Evolutionary conservation across 2,113 vertebrate species (phyloP), one percentile per base, ranked within the genome.

Genomic region (Platysternon megacephalum): DNA sequence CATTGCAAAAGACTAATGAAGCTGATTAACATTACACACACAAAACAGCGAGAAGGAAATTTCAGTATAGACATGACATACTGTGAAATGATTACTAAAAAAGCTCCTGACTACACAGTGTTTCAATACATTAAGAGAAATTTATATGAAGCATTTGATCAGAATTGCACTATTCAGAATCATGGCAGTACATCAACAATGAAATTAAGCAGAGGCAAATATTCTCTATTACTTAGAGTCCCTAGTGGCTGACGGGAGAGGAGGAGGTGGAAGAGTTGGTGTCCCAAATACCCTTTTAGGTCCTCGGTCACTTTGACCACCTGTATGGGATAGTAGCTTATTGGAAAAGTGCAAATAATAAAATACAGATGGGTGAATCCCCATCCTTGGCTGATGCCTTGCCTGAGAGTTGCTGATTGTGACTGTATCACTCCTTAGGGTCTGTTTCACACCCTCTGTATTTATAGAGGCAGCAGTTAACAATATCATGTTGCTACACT

Each of bases 121-220:
- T 44, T 91, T 91, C 94, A 89, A 81, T 58, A n/a, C 81, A 79
- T 93, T 95, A 81, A 82, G 92, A 80, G 48, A 84, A 79, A 87
- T 96, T 94, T 96, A 17, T 78, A 2, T 52, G 79, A 68, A 19
- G 53, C 90, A 79, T 39, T 93, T 95, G 74, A 92, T 44, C 17
- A 90, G 87, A 94, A 91, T 22, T 93, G 58, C 91, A 85, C 68
- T 88, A 49, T 46, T 32, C 74, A 87, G 91, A 91, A 93, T 49
- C 6, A 2, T 2, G 1, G 6, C 26, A 93, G 29, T 53, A 8
- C 84, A 81, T 82, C 87, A 92, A 80, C 52, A 95, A 90, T 79
- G 4, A 93, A 96, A 90, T 48, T 21, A 90, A 91, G 19, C 3
- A 80, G 72, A 83, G 91, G 91, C 83, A 91, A 55, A 85, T 80